These are phyloP conservation scores for Onthophagus sagittarius DNA, from an alignment of 2,888 invertebrate species.

Conservation along the genomic window DNA sequence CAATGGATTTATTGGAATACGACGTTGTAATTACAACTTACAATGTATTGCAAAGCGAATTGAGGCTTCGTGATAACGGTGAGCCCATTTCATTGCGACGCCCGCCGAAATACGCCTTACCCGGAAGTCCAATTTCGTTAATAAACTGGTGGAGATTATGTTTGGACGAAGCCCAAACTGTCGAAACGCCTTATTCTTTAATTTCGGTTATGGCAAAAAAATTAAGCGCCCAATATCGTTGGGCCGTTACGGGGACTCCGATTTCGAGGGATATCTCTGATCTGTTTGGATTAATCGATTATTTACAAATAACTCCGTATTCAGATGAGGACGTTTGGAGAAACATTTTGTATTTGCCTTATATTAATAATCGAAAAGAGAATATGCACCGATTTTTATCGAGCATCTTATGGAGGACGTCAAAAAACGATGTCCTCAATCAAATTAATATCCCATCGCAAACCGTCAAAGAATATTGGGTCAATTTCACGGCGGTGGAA, in stretches of 20 bases:
- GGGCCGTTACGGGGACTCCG: conserved; percentile 72
- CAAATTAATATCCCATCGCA: conserved; percentile 68
- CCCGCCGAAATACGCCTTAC: conserved; percentile 60
- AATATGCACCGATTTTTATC: conserved; percentile 54
- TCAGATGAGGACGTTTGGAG: conserved; percentile 53
- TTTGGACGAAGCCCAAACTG: conserved; percentile 79
- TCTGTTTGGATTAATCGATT: conserved; percentile 55
- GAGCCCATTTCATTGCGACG: conserved; percentile 47
- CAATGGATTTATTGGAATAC: conserved; percentile 57
- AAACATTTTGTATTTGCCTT: conserved; percentile 52
- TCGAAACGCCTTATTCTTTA: conserved; percentile 58
- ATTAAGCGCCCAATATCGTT: conserved; percentile 59
- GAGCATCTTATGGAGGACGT: conserved; percentile 65
- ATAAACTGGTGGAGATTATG: conserved; percentile 75
- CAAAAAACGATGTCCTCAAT: conserved; percentile 62
- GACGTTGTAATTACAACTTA: conserved; percentile 75
- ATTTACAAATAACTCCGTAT: conserved; percentile 59
- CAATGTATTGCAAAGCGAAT: conserved; percentile 58
- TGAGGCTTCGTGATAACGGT: conserved; percentile 56
- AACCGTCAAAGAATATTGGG: conserved; percentile 54
- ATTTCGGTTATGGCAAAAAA: conserved; percentile 61
- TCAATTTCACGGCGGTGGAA: conserved; percentile 69
- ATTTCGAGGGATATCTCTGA: conserved; percentile 46
- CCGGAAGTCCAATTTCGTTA: conserved; percentile 63
- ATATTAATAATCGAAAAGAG: conserved; percentile 46